Conservation (phyloP, 2,888 invertebrate genomes). For the Diarsia dahlii region DNA sequence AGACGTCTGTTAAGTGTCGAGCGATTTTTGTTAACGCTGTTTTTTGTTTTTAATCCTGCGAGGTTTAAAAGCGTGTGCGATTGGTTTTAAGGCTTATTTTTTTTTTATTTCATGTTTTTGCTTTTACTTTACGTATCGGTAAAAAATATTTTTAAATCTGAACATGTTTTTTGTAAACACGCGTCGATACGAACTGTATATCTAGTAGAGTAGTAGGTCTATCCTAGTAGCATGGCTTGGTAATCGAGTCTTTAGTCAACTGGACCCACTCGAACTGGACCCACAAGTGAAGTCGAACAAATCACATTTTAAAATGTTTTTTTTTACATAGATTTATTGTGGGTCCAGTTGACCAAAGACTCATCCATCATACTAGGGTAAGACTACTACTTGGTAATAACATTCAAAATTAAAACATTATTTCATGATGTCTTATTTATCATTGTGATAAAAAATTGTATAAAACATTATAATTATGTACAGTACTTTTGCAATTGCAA, state of each 20-base stretch:
- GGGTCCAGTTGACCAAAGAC: too few species aligned
- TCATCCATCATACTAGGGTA: too few species aligned
- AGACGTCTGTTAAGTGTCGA: constrained; percentile 65
- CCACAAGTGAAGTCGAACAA: too few species aligned
- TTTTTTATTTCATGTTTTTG: constrained; percentile 11
- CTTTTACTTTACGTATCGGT: neutral
- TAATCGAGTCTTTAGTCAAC: too few species aligned
- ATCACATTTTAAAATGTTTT: too few species aligned
- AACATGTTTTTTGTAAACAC: neutral
- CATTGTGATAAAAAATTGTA: neutral
- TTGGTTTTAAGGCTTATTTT: constrained; percentile 22
- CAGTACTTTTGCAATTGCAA: neutral
- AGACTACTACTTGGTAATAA: too few species aligned
- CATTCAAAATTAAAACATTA: neutral
- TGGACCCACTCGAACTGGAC: too few species aligned
- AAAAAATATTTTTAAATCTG: neutral
- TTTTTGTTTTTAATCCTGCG: constrained; percentile 50
- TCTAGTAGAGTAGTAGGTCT: too few species aligned
- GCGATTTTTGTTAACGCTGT: constrained; percentile 61
- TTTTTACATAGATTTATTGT: too few species aligned
- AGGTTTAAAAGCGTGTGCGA: constrained; percentile 22
- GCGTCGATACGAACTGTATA: neutral
- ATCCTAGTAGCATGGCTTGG: neutral
- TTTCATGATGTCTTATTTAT: neutral
- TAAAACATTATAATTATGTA: neutral